These are phyloP conservation scores for Polyodon spathula DNA, from an alignment of 2,113 vertebrate species.

Conservation along the genomic window DNA sequence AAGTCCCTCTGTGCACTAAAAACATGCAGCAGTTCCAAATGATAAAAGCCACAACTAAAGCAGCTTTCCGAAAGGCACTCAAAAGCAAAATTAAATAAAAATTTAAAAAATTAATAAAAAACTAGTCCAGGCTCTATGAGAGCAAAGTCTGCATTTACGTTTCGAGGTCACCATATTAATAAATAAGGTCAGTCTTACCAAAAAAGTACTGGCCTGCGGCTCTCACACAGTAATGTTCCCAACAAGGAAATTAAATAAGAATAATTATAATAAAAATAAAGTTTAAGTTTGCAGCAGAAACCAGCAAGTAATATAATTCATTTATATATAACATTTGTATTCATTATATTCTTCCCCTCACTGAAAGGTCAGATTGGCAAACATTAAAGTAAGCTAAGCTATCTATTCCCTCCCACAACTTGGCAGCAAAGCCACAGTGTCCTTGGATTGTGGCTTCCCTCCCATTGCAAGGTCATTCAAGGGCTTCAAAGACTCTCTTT, in stretches of 20 bases:
- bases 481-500: conserved; percentile 85
- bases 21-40: conserved; percentile 53
- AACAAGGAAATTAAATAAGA: conserved; percentile 44
- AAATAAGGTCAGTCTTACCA: conserved; percentile 69
- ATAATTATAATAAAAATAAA: conserved; percentile 49
- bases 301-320: too few relatives aligned
- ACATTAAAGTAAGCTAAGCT: conserved; percentile 42
- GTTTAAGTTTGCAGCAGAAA: too few relatives aligned
- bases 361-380: conserved; percentile 46
- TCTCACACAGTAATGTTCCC: conserved; percentile 65
- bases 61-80: conserved; percentile 97
- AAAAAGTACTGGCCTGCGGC: conserved; percentile 74
- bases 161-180: conserved; percentile 74
- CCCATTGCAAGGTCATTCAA: conserved; percentile 37
- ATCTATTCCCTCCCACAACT: conserved; percentile 45
- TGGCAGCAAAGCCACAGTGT: conserved; percentile 53
- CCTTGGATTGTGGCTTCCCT: conserved; percentile 48
- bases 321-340: too few relatives aligned
- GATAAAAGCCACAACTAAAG: conserved; percentile 72
- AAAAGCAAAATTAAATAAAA: conserved; percentile 70
- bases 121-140: conserved; percentile 80
- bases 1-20: conserved; percentile 29
- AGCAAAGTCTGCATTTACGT: conserved; percentile 73
- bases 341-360: too few relatives aligned
- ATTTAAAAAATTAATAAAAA: conserved; percentile 58